Percentiles rank a stretch among this genome's conserved stretches.
Evolutionary conservation across 2,797 vertebrate genomes (phyloP).

Genomic region (Coilia nasus): DNA sequence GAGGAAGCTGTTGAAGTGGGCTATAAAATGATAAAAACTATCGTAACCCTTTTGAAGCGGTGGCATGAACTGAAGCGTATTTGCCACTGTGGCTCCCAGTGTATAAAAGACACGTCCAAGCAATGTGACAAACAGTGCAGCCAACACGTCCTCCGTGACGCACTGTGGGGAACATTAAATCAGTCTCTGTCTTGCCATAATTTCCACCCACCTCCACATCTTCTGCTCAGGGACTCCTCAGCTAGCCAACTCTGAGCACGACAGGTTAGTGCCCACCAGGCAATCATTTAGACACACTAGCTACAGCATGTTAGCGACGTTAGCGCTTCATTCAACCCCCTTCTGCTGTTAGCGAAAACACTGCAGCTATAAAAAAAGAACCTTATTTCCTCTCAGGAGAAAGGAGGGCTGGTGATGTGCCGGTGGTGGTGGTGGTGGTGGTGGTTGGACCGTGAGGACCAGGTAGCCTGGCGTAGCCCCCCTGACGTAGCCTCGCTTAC

Average conservation of each 20-base stretch:
- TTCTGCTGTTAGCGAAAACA: constrained; percentile 7
- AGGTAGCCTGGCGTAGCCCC: background rate
- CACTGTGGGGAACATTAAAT: background rate
- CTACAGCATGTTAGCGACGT: background rate
- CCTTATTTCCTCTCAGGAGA: background rate
- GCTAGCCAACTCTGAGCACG: background rate
- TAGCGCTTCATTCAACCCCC: constrained; percentile 4
- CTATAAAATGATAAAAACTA: background rate
- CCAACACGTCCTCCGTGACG: background rate
- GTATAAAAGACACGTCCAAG: background rate
- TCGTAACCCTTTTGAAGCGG: background rate
- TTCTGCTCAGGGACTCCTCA: background rate
- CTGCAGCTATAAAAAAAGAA: background rate
- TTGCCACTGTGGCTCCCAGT: background rate
- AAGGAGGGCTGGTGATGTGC: background rate
- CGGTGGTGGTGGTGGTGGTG: no score
- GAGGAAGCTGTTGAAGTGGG: background rate
- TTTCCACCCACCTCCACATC: constrained; percentile 22
- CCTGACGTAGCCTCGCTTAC: background rate
- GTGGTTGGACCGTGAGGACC: background rate
- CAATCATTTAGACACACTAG: constrained; percentile 11
- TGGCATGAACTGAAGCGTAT: background rate
- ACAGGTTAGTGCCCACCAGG: constrained; percentile 15
- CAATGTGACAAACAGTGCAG: no score
- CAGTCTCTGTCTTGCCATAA: background rate